Conservation (phyloP, 2,113 vertebrate genomes). For the Talpa occidentalis region DNA sequence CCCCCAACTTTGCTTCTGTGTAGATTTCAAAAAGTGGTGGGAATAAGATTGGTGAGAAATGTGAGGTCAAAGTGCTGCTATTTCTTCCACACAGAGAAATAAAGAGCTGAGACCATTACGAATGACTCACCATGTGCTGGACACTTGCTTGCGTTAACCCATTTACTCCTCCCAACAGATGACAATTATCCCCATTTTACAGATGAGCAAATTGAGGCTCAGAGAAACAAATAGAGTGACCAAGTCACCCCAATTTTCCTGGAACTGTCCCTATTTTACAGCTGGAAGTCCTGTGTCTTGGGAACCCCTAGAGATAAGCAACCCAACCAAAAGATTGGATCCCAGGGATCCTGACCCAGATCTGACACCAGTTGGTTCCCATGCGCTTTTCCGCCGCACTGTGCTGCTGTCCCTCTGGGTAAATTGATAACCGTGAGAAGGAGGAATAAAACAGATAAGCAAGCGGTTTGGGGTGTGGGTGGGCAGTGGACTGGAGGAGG, state of each 20-base stretch:
- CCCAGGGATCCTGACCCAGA: background rate
- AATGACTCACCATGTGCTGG: fast-evolving
- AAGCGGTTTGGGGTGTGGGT: fast-evolving
- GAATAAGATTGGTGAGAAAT: background rate
- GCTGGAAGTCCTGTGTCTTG: background rate
- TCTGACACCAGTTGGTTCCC: fast-evolving
- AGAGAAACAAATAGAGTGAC: background rate
- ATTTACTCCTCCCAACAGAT: background rate
- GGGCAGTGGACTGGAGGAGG: background rate
- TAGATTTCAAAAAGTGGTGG: background rate
- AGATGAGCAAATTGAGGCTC: background rate
- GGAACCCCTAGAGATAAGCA: background rate
- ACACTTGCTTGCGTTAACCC: fast-evolving
- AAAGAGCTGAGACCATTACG: background rate
- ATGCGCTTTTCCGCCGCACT: background rate
- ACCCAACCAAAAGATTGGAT: background rate
- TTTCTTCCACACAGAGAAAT: background rate
- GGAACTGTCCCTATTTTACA: background rate
- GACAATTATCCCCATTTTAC: background rate
- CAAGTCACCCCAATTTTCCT: background rate
- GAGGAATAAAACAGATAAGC: background rate
- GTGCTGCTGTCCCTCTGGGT: background rate
- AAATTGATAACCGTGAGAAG: background rate
- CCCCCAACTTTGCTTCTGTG: background rate
- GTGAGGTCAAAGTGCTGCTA: background rate